Conservation (phyloP, 2,113 vertebrate genomes). For the Lamprotornis superbus region DNA sequence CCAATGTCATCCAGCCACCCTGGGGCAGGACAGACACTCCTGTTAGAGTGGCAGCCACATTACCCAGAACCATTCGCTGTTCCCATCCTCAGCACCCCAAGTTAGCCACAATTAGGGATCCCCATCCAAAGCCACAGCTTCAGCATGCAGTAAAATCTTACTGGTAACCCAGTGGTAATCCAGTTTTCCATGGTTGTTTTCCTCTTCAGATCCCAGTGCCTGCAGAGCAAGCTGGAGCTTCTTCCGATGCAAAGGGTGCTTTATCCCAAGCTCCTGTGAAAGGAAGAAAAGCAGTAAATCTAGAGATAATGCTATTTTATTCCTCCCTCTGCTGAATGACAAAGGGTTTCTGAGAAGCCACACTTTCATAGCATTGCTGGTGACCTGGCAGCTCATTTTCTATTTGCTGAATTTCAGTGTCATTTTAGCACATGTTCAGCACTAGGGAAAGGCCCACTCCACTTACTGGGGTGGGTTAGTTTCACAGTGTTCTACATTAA, state of each 20-base stretch:
- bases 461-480: background rate
- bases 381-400: background rate
- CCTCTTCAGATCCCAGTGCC: conserved; percentile 94
- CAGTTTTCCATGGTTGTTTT: conserved; percentile 91
- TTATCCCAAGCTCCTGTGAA: conserved; percentile 93
- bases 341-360: background rate
- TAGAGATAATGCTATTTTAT: background rate
- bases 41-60: background rate
- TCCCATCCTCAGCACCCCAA: background rate
- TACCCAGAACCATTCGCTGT: background rate
- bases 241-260: conserved; percentile 91
- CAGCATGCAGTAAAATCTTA: conserved; percentile 66
- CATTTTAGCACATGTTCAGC: background rate
- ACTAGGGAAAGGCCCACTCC: background rate
- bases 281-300: background rate
- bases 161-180: conserved; percentile 98
- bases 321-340: background rate
- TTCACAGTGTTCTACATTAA: background rate
- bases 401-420: background rate
- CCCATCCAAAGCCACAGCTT: background rate
- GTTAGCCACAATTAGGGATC: background rate
- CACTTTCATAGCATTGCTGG: background rate
- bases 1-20: conserved; percentile 99
- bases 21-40: conserved; percentile 40
- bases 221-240: conserved; percentile 96